These are phyloP conservation scores for Xenops minutus DNA, from an alignment of 2,797 vertebrate genomes.

Conservation along the genomic window DNA sequence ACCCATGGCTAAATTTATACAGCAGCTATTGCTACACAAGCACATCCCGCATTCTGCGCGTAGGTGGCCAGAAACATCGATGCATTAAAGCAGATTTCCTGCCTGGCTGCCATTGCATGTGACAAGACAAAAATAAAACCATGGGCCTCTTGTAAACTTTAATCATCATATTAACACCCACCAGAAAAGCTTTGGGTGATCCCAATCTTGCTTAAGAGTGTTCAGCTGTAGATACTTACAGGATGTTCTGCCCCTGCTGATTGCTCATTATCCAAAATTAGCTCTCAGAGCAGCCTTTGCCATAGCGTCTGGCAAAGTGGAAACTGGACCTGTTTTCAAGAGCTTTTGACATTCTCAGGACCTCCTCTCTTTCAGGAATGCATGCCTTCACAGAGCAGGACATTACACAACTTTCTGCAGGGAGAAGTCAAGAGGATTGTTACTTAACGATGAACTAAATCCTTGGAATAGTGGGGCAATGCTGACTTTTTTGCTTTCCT, in stretches of 20 bases:
- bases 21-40: background rate
- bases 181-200: conserved; percentile 56
- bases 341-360: conserved; percentile 69
- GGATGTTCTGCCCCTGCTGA: conserved; percentile 55
- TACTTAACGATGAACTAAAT: rapidly evolving
- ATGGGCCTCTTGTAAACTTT: conserved; percentile 41
- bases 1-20: background rate
- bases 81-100: background rate
- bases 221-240: conserved; percentile 56
- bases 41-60: background rate
- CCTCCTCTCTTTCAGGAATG: conserved; percentile 49
- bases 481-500: background rate
- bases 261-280: conserved; percentile 68
- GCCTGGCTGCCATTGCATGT: background rate
- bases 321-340: conserved; percentile 66
- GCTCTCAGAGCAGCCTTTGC: conserved; percentile 30
- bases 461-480: background rate
- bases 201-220: conserved; percentile 52
- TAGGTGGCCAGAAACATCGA: background rate
- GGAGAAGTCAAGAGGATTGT: background rate
- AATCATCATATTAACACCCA: conserved; percentile 64
- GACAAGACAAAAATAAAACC: conserved; percentile 67
- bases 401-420: background rate
- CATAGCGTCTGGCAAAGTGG: conserved; percentile 53
- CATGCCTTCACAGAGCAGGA: background rate